These are phyloP conservation scores for Paratilapia polleni DNA, from an alignment of 2,113 vertebrate genomes.

Conservation along the genomic window DNA sequence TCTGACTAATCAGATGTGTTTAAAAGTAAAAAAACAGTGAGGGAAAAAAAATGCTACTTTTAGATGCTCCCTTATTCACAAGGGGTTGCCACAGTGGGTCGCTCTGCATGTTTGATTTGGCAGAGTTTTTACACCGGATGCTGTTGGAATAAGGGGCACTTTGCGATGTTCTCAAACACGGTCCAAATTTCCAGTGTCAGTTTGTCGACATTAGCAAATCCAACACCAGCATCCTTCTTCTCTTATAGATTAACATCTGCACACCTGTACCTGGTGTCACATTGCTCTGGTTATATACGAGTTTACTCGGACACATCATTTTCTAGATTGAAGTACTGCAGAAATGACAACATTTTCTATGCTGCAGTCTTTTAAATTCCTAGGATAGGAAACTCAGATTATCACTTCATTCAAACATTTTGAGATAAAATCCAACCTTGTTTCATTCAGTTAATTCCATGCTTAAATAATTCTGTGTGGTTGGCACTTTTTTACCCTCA, in stretches of 20 bases:
- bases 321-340: fast-evolving
- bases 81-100: too few species aligned
- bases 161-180: too few species aligned
- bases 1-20: too few species aligned
- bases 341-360: not conserved
- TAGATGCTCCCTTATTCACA: too few species aligned
- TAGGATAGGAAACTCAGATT: not conserved
- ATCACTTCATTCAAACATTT: not conserved
- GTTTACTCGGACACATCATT: not conserved
- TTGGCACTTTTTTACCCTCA: not conserved
- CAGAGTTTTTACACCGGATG: too few species aligned
- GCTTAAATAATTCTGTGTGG: not conserved
- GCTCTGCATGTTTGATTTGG: too few species aligned
- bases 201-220: too few species aligned
- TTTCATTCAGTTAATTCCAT: not conserved
- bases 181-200: too few species aligned
- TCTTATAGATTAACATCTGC: not conserved
- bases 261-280: fast-evolving
- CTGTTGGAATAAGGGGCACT: too few species aligned
- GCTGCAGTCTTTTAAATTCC: not conserved
- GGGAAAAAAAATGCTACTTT: too few species aligned
- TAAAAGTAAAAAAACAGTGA: too few species aligned
- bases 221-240: not conserved
- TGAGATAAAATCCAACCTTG: not conserved
- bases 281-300: not conserved